Base-by-base conservation (phyloP, 2,113 vertebrate genomes). In the Silurus glanis region DNA sequence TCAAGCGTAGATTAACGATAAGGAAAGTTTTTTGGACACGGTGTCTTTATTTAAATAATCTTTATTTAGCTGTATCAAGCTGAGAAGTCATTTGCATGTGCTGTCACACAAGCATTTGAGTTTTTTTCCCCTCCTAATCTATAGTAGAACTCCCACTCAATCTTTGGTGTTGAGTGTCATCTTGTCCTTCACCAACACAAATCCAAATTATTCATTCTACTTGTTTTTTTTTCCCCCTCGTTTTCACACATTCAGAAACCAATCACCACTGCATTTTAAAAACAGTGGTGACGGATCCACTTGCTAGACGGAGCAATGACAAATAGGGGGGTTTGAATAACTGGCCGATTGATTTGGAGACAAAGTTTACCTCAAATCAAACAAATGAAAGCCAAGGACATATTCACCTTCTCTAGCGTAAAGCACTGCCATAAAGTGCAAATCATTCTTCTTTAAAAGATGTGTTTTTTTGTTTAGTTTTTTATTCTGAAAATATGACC, bases 341-440 rank as follows among this genome's bases (percentile, higher is more conserved):
- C 88, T 88, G 71, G 82, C 58, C 25, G 72, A 84, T 87, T 86
- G 86, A 89, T 89, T 89, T 80, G 71, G 51, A 90, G 84, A 87
- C 87, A 85, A 88, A 80, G 84, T 89, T 80, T 86, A 89, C 64
- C 86, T 82, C 86, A 88, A 84, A 85, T 89, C 84, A 86, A 87
- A 86, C 86, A 89, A 78, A 86, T 84, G 71, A 90, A 90, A 88
- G 86, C 78, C 86, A 89, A 90, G 86, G 90, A 83, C 89, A 79
- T 82, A 55, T 85, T 88, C 82, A 79, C 84, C 86, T 89, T 61
- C 82, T 89, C 49, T 17, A 58, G 84, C 86, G 19, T 28, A 37
- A 80, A 51, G 25, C 47, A 12, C 53, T 49, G 51, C 49, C 37
- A 37, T 37, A 37, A 76, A 62, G 71, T 82, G n/a, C 47, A 80